Percentiles rank a stretch among this genome's conserved stretches.
Evolutionary conservation across 1,140 invertebrate species (phyloP).

Genomic region (Leptinotarsa lineolata): DNA sequence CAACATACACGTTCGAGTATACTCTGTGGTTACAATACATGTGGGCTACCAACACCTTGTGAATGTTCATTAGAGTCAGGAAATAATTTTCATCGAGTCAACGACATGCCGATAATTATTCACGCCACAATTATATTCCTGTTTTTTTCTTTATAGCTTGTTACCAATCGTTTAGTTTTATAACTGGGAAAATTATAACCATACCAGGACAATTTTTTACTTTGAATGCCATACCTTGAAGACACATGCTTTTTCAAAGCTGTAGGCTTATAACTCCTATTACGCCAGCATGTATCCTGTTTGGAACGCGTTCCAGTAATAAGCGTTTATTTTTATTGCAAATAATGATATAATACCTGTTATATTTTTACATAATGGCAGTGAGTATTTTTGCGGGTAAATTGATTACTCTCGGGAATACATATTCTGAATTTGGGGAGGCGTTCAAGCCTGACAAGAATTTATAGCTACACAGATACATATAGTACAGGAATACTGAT

Average conservation of each 20-base stretch:
- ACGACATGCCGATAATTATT: conserved; percentile 1
- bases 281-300: conserved; percentile 4
- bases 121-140: neutral
- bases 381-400: neutral
- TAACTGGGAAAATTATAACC: neutral
- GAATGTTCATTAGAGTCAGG: neutral
- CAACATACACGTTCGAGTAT: too few species aligned
- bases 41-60: too few species aligned
- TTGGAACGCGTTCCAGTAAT: conserved; percentile 2
- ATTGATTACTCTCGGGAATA: neutral
- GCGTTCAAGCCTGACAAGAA: neutral
- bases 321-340: neutral
- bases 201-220: neutral
- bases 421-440: neutral
- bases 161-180: conserved; percentile 3
- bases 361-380: conserved; percentile 9
- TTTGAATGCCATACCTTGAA: neutral
- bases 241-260: conserved; percentile 5
- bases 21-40: too few species aligned
- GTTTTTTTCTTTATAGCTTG: neutral
- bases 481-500: too few species aligned
- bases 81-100: conserved; percentile 8
- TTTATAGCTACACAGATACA: neutral
- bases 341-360: conserved; percentile 9
- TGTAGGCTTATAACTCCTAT: conserved; percentile 1